phyloP scores from a whole-genome alignment of 2,113 vertebrate genomes.

The Arizona elegans region DNA sequence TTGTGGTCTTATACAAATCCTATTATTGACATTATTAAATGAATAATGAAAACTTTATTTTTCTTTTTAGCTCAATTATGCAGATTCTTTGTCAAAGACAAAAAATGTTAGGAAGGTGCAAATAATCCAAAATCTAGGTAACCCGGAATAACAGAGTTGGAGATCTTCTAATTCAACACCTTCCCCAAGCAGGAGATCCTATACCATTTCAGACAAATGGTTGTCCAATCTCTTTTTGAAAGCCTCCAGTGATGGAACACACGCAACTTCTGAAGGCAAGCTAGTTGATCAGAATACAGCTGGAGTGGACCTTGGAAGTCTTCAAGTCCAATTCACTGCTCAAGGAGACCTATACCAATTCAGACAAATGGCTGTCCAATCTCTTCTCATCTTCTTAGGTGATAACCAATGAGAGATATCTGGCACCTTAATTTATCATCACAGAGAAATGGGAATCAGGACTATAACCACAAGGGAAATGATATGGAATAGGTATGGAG shows the following conservation, averaged over 20 bases:
- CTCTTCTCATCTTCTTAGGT: background rate
- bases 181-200: background rate
- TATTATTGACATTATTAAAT: slow-evolving; percentile 5
- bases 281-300: background rate
- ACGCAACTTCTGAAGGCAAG: background rate
- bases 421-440: background rate
- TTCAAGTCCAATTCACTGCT: background rate
- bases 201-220: background rate
- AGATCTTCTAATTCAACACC: background rate
- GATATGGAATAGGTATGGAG: background rate
- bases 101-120: background rate
- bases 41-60: background rate
- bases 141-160: background rate
- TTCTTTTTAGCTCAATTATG: background rate
- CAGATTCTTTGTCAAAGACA: background rate
- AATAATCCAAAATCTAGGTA: background rate
- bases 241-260: background rate
- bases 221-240: background rate
- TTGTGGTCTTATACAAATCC: background rate
- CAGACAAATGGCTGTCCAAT: too few relatives aligned
- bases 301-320: background rate
- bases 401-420: background rate
- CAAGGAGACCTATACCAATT: too few relatives aligned
- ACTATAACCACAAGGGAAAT: background rate
- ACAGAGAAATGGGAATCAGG: background rate